Percentiles rank a stretch among this genome's conserved stretches.
Evolutionary conservation across 2,888 invertebrate species (phyloP).

Genomic region (Thysanoteuthis rhombus): DNA sequence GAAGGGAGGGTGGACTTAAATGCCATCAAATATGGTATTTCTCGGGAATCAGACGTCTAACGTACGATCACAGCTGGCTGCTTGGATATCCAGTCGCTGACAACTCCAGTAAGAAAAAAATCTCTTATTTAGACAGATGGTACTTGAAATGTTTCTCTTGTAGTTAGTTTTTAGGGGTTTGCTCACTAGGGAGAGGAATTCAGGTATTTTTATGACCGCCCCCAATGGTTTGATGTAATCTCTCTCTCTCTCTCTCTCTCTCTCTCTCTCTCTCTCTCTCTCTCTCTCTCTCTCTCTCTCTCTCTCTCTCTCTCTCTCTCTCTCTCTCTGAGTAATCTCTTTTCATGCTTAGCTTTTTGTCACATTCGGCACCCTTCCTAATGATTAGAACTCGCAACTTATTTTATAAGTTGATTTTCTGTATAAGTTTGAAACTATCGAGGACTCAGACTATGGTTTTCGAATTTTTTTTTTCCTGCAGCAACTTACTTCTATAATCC

Average conservation of each 20-base stretch:
- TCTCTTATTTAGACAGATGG: not conserved
- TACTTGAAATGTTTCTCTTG: not conserved
- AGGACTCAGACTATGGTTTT: too few species aligned
- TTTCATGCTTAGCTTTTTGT: too few species aligned
- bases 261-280: too few species aligned
- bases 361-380: too few species aligned
- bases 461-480: too few species aligned
- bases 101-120: not conserved
- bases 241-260: not conserved
- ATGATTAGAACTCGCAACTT: too few species aligned
- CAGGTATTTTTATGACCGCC: not conserved
- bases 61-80: not conserved
- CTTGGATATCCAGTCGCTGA: not conserved
- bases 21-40: too few species aligned
- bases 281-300: not conserved
- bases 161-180: not conserved
- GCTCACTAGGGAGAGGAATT: not conserved
- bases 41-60: not conserved
- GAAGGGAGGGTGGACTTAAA: too few species aligned
- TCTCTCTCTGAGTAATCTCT: too few species aligned
- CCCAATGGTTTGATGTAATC: not conserved
- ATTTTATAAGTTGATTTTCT: too few species aligned
- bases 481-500: too few species aligned
- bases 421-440: too few species aligned
- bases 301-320: not conserved